These are phyloP conservation scores for Caenorhabditis japonica DNA, from an alignment of 2,888 invertebrate species.

Conservation along the genomic window DNA sequence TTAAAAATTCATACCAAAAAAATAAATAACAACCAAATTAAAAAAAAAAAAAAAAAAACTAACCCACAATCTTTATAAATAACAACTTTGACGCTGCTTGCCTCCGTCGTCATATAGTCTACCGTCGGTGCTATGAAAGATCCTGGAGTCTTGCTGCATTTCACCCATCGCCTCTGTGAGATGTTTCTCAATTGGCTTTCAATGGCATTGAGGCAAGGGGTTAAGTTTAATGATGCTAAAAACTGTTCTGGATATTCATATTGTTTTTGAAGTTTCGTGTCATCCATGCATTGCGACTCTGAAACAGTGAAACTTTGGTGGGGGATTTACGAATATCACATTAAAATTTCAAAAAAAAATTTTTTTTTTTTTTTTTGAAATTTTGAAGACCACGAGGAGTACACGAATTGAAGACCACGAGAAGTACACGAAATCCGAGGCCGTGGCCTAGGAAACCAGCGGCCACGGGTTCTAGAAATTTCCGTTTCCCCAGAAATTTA, in stretches of 20 bases:
- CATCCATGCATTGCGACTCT: conserved; percentile 21
- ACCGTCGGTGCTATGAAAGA: conserved; percentile 69
- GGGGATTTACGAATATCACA: too few species aligned
- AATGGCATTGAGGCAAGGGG: conserved; percentile 12
- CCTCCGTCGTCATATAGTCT: conserved; percentile 70
- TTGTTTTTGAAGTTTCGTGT: neutral
- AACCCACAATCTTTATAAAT: conserved; percentile 58
- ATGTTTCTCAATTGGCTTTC: conserved; percentile 27
- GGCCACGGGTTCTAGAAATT: too few species aligned
- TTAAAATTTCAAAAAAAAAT: too few species aligned
- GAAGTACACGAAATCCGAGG: too few species aligned
- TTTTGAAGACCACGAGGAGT: too few species aligned
- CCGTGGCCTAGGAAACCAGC: too few species aligned
- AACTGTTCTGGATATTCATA: conserved; percentile 5
- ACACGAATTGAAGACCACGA: too few species aligned
- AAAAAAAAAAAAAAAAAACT: neutral
- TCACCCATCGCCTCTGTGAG: conserved; percentile 11
- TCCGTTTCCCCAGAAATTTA: too few species aligned
- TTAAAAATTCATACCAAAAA: neutral
- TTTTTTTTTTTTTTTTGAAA: too few species aligned
- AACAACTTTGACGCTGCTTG: conserved; percentile 69
- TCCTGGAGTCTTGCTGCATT: conserved; percentile 20
- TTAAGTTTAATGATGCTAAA: conserved; percentile 9
- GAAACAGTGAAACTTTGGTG: too few species aligned
- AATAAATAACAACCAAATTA: too few species aligned